Conservation (phyloP, 2,888 invertebrate genomes). For the Drosophila cyrtoloma region DNA sequence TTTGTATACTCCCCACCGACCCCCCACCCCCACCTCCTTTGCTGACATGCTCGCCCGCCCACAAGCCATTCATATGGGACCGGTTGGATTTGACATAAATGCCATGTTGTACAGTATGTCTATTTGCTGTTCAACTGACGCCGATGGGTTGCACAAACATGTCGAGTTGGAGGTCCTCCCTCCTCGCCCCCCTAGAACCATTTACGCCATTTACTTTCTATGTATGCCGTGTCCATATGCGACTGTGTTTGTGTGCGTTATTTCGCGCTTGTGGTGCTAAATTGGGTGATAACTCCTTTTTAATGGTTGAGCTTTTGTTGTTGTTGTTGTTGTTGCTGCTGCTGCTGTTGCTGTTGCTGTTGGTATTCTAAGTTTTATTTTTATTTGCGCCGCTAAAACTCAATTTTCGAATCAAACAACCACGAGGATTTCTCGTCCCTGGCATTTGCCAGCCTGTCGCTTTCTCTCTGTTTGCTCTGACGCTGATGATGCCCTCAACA, state of each 20-base stretch:
- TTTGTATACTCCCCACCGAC: background rate
- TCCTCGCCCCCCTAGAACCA: constrained; percentile 9
- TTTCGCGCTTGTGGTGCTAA: constrained; percentile 75
- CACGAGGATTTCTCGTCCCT: constrained; percentile 68
- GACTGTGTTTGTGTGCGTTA: constrained; percentile 84
- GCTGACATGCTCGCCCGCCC: constrained; percentile 11
- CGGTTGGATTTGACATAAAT: constrained; percentile 67
- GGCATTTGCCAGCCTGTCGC: constrained; percentile 35
- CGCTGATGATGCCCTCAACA: constrained; percentile 65
- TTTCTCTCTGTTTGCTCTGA: constrained; percentile 57
- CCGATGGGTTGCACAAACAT: constrained; percentile 45
- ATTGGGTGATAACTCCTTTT: constrained; percentile 79
- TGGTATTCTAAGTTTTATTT: constrained; percentile 71
- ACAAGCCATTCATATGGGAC: constrained; percentile 44
- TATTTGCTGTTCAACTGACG: constrained; percentile 66
- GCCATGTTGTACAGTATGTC: constrained; percentile 72
- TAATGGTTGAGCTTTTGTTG: constrained; percentile 64
- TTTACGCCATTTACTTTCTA: constrained; percentile 16
- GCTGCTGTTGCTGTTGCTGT: constrained; percentile 40
- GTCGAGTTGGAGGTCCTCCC: constrained; percentile 28
- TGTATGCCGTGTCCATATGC: constrained; percentile 69
- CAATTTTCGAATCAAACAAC: constrained; percentile 81
- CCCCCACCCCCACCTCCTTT: too few species aligned
- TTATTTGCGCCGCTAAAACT: constrained; percentile 80
- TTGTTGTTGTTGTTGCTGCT: constrained; percentile 38